These are phyloP conservation scores for Craseonycteris thonglongyai DNA, from an alignment of 2,113 vertebrate genomes.

Conservation along the genomic window DNA sequence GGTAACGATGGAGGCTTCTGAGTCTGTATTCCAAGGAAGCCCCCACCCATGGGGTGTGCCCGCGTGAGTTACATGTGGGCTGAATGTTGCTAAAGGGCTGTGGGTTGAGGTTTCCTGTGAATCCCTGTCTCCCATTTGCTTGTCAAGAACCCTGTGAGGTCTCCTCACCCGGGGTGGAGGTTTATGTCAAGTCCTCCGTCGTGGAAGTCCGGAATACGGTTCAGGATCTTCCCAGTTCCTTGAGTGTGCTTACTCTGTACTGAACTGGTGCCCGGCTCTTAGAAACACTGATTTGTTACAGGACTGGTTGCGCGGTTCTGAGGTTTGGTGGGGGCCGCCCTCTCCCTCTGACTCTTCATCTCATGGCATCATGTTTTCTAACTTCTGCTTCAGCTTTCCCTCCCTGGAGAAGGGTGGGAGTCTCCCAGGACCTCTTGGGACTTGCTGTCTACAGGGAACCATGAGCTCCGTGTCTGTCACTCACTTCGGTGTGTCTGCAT, in stretches of 20 bases:
- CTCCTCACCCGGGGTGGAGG: neutral
- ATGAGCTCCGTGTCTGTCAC: rapidly evolving
- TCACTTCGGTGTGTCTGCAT: neutral
- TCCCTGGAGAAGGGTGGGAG: neutral
- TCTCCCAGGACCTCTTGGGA: neutral
- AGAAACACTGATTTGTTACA: neutral
- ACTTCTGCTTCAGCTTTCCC: neutral
- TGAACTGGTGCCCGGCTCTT: neutral
- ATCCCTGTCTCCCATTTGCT: too few relatives aligned
- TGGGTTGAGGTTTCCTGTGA: neutral
- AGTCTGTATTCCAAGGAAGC: neutral
- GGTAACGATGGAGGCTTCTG: neutral
- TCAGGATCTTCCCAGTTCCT: neutral
- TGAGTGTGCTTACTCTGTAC: neutral
- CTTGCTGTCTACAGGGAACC: neutral
- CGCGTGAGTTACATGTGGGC: neutral
- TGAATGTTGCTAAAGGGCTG: neutral
- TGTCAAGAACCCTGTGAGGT: neutral
- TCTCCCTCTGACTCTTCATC: neutral
- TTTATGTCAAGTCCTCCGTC: neutral
- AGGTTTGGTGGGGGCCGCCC: neutral
- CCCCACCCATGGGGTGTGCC: rapidly evolving
- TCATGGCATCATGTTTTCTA: neutral
- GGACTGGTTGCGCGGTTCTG: neutral
- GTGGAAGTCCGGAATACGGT: neutral